phyloP scores from a whole-genome alignment of 1,140 invertebrate genomes.

The Temnothorax nylanderi region DNA sequence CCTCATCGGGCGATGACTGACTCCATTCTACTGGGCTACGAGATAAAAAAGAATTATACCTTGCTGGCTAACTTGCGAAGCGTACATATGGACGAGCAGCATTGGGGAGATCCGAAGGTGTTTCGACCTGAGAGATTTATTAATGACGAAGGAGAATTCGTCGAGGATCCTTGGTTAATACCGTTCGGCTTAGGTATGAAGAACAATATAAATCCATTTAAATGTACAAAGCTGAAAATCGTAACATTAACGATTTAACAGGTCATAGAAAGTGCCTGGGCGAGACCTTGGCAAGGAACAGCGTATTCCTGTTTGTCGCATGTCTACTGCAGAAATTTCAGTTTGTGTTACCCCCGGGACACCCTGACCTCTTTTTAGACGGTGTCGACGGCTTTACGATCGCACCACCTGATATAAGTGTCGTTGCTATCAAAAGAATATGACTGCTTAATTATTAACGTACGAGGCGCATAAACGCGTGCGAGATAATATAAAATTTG shows the following conservation, averaged over 20 bases:
- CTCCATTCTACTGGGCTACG: constrained; percentile 82
- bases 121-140: constrained; percentile 88
- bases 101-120: constrained; percentile 87
- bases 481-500: background rate
- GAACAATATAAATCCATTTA: constrained; percentile 11
- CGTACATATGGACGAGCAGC: constrained; percentile 83
- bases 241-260: constrained; percentile 62
- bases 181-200: constrained; percentile 86
- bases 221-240: background rate
- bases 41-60: constrained; percentile 84
- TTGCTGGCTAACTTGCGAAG: constrained; percentile 82
- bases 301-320: constrained; percentile 82
- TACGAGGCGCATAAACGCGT: background rate
- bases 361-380: constrained; percentile 72
- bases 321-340: constrained; percentile 82
- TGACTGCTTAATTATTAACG: background rate
- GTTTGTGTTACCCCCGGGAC: constrained; percentile 76
- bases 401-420: constrained; percentile 76
- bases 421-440: constrained; percentile 67
- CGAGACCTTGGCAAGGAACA: constrained; percentile 83
- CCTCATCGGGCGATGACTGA: constrained; percentile 81
- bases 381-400: constrained; percentile 82
- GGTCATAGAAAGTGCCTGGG: constrained; percentile 83
- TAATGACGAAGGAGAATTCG: constrained; percentile 83
- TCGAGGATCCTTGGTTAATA: constrained; percentile 84